Base-by-base conservation (phyloP, 2,888 invertebrate species). In the Andrena hattorfiana region DNA sequence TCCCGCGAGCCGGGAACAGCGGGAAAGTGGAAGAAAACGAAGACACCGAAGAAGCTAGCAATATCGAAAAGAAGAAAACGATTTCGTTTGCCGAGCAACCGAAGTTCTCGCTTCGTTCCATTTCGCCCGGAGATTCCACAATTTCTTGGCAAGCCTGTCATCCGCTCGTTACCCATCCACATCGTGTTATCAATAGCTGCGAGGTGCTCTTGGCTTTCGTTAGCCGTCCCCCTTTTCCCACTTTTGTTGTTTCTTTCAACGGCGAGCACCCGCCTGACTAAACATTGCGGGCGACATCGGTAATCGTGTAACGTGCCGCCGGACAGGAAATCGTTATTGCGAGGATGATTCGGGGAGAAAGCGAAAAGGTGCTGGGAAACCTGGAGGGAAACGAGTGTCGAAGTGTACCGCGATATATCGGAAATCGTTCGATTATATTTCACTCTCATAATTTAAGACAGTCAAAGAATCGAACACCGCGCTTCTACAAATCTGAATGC, bases 141-240 rank as follows among this genome's bases (percentile, higher is more conserved):
- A 81, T 82, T 72, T 81, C 82, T 82, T 82, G 82, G 82, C 82
- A 82, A 81, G 66, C 66, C 74, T 81, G 82, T 81, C 82, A 82
- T 67, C 68, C 70, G 63, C 83, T 82, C 76, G 82, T 76, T 83
- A 83, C 71, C 82, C 63, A 68, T 63, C 68, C 82, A 64, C 76
- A 13, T 51, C 68, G 68, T 42, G 76, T 83, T 83, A 72, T 76
- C 83, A 75, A 71, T 76, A 66, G 75, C 82, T 35, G 63, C 48
- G 48, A 70, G 42, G 63, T 51, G 48, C 49, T 60, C 54, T 56
- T 49, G 72, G 64, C 69, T 72, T 71, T 72, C 74, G 66, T 73
- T 54, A 51, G 42, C 10, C 67, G 26, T 35, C 23, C 10, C 35
- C 30, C 59, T 74, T 73, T 49, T n/a, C 16, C 54, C 16, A 13